Conservation (phyloP, 2,113 vertebrate genomes). For the Corythaixoides concolor region DNA sequence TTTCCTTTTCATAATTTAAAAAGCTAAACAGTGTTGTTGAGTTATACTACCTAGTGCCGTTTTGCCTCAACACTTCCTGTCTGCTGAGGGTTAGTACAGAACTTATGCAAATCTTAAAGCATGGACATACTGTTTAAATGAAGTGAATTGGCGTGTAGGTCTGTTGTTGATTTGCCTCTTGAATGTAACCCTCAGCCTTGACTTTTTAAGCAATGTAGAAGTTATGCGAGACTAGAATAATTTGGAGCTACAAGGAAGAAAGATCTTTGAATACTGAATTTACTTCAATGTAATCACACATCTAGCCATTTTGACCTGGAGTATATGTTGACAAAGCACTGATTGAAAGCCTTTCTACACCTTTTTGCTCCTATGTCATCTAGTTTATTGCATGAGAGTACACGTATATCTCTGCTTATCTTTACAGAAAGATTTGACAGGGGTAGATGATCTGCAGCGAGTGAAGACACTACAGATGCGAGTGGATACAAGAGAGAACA, state of each 20-base stretch:
- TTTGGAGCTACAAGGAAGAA: not conserved
- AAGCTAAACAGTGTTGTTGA: not conserved
- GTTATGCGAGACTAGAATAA: not conserved
- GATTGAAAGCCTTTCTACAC: not conserved
- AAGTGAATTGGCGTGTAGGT: not conserved
- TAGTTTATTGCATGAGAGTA: not conserved
- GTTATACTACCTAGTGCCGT: not conserved
- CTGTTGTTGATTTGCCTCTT: not conserved
- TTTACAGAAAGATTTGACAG: slow-evolving; percentile 81
- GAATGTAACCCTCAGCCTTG: not conserved
- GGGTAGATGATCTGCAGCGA: slow-evolving; percentile 75
- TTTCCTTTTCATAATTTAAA: not conserved
- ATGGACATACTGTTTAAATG: not conserved
- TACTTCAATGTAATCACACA: not conserved
- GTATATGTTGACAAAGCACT: not conserved
- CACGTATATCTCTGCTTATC: slow-evolving; percentile 15
- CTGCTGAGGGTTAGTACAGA: not conserved
- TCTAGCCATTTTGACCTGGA: not conserved
- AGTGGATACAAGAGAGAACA: slow-evolving; percentile 84
- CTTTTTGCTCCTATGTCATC: not conserved
- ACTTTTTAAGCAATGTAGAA: not conserved
- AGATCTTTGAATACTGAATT: not conserved
- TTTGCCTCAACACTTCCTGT: not conserved
- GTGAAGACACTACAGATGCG: slow-evolving; percentile 83
- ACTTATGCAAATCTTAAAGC: not conserved